phyloP scores from a whole-genome alignment of 2,888 invertebrate genomes.

The Drepanosiphum platanoidis region DNA sequence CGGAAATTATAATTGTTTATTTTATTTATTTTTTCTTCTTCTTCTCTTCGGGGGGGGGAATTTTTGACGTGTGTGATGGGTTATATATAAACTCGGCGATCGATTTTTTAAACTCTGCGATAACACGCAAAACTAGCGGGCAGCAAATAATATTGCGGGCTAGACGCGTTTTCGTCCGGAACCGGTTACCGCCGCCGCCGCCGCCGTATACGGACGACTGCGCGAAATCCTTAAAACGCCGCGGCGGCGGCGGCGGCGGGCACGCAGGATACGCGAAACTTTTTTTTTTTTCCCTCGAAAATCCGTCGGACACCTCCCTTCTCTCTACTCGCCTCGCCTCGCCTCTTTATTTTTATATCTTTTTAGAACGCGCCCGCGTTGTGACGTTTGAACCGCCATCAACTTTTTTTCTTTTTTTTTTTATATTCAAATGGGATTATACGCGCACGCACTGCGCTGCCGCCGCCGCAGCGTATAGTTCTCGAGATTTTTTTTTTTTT shows the following conservation, averaged over 20 bases:
- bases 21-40: too few species aligned
- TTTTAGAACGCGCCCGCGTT: background rate
- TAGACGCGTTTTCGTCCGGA: background rate
- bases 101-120: too few species aligned
- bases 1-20: too few species aligned
- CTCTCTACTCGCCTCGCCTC: background rate
- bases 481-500: background rate
- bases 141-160: background rate
- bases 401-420: constrained; percentile 8
- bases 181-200: background rate
- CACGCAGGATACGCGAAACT: background rate
- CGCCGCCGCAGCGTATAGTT: too few species aligned
- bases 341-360: background rate
- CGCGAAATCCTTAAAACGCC: background rate
- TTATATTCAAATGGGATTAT: constrained; percentile 9
- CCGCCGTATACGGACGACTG: background rate
- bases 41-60: too few species aligned
- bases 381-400: constrained; percentile 9
- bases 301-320: background rate
- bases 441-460: background rate
- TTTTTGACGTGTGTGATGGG: too few species aligned
- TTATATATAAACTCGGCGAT: background rate
- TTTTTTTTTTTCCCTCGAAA: background rate
- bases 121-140: background rate
- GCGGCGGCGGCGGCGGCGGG: background rate